A percentile compares a stretch with the other conserved stretches of the same genome.
Evolutionary conservation across 2,113 vertebrate species (phyloP).

Genomic region (Indri indri): DNA sequence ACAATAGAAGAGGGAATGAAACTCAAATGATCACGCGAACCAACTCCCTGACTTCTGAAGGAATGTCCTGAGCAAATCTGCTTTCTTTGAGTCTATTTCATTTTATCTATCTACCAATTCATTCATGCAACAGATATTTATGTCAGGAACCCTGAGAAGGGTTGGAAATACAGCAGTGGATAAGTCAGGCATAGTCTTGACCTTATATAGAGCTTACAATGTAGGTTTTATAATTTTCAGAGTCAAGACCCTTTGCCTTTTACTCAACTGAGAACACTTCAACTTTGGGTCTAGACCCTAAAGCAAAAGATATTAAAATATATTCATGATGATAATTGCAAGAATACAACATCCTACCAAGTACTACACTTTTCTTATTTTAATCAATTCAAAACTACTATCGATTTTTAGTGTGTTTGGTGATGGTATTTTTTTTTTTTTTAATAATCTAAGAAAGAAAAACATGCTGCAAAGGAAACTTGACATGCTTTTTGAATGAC

Average conservation of each 20-base stretch:
- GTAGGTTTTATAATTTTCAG: neutral
- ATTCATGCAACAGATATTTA: neutral
- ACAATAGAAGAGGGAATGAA: neutral
- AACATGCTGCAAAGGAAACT: neutral
- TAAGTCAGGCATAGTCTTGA: neutral
- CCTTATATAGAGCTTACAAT: neutral
- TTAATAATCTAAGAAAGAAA: neutral
- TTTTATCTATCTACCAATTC: neutral
- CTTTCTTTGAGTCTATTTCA: neutral
- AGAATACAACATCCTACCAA: neutral
- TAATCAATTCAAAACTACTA: neutral
- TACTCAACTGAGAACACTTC: neutral
- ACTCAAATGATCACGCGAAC: neutral
- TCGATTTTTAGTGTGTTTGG: neutral
- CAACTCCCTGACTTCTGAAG: neutral
- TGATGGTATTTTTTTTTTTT: neutral
- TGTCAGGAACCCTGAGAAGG: neutral
- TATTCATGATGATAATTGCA: neutral
- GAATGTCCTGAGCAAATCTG: neutral
- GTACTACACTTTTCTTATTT: neutral
- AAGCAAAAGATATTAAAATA: neutral
- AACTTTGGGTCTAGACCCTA: neutral
- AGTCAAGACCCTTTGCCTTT: neutral
- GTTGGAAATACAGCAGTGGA: fast-evolving
- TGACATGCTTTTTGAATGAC: neutral